Base-by-base conservation (phyloP, 2,888 invertebrate species). In the Sphaerophoria taeniata region DNA sequence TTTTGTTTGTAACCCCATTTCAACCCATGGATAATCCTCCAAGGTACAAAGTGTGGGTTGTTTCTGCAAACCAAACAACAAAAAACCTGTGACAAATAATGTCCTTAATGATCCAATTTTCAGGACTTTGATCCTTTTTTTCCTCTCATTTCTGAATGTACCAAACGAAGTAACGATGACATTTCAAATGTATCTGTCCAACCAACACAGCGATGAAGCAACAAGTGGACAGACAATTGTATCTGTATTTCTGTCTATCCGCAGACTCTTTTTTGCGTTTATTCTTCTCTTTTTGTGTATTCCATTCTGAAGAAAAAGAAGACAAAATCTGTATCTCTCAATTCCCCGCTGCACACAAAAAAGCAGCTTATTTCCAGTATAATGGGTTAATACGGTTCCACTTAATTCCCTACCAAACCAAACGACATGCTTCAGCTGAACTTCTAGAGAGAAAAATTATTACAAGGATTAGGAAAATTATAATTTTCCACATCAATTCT, bases 161-260 rank as follows among this genome's bases (percentile, higher is more conserved):
- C 43, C 9, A 9, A 6, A 43, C 9, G 11, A 43, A 43, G 9
- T 11, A 43, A 43, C 9, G 12, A 3, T 43, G 7, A 43, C 16
- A 12, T 3, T 60, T 39, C 43, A 12, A 12, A 12, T 60, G 16
- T 60, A 3, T 60, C 16, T 60, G 60, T 60, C 3, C 43, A 43
- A 36, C 16, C 9, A 16, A 6, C 16, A 49, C 49, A 16, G 16
- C 51, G 36, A 36, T 34, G 6, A 58, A 69, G 84, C 84, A 84
- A 84, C 84, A 84, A 84, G 84, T 84, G 83, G 65, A 71, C 79
- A 70, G 56, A 74, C 56, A 33, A 53, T 74, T 33, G 43, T 60
- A 43, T 43, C 43, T 43, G 11, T 43, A 6, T 43, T 43, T 39
- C 9, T 39, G 9, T 39, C 39, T 39, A 39, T 39, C 75, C 71